Conservation (phyloP, 2,888 invertebrate species). For the Oscheius sp. region DNA sequence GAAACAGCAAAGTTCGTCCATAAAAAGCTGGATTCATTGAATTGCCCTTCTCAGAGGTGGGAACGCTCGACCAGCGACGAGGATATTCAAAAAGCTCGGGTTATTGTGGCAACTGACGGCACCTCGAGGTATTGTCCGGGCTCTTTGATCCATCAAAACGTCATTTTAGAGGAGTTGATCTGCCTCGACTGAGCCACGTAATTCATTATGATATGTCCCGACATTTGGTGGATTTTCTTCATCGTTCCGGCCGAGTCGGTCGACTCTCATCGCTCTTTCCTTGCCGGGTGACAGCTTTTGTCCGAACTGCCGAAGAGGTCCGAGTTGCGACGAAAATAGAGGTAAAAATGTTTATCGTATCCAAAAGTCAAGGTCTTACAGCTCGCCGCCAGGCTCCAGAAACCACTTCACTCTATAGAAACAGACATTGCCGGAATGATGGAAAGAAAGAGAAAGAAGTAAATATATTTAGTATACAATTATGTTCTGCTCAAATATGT, state of each 20-base stretch:
- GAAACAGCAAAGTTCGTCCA: constrained; percentile 33
- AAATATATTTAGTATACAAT: constrained; percentile 11
- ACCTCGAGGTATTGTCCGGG: constrained; percentile 19
- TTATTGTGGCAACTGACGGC: constrained; percentile 36
- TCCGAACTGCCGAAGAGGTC: constrained; percentile 30
- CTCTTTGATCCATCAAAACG: neutral
- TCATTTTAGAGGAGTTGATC: constrained; percentile 33
- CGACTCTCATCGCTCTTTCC: constrained; percentile 27
- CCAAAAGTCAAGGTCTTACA: neutral
- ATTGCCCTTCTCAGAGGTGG: neutral
- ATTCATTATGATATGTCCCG: constrained; percentile 35
- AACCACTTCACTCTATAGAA: constrained; percentile 28
- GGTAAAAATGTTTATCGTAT: constrained; percentile 7
- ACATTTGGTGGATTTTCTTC: constrained; percentile 34
- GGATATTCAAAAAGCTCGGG: neutral
- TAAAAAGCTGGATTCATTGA: neutral
- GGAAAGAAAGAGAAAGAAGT: constrained; percentile 18
- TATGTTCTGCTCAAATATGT: constrained; percentile 3
- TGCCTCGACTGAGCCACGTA: constrained; percentile 35
- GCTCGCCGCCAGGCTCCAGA: constrained; percentile 21
- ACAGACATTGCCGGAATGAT: constrained; percentile 34
- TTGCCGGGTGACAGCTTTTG: constrained; percentile 28
- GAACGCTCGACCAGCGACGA: neutral
- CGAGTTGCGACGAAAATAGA: constrained; percentile 20
- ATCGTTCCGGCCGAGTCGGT: constrained; percentile 33